Evolutionary conservation across 2,797 vertebrate species (phyloP).

Genomic region (Alcedo atthis): DNA sequence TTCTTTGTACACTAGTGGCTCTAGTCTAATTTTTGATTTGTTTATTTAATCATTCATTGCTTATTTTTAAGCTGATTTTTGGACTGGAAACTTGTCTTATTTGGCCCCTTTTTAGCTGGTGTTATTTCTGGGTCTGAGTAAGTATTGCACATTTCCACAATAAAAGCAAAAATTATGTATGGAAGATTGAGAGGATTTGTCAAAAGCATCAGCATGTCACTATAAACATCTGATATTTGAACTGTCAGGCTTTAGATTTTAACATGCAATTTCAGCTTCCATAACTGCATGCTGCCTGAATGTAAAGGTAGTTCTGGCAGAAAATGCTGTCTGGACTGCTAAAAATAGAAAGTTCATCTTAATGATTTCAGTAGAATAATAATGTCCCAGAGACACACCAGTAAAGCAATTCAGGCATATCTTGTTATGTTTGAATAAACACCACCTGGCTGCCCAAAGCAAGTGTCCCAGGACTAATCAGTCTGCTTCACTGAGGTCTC

Average conservation of each 20-base stretch:
- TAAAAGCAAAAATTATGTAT: not conserved
- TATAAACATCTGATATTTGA: not conserved
- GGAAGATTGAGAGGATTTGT: not conserved
- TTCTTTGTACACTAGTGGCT: constrained; percentile 62
- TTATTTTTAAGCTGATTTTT: constrained; percentile 54
- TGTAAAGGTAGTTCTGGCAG: not conserved
- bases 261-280: not conserved
- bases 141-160: not conserved
- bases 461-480: not conserved
- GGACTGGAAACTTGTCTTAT: constrained; percentile 37
- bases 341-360: not conserved
- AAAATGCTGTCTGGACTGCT: not conserved
- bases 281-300: not conserved
- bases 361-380: not conserved
- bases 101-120: not conserved
- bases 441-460: not conserved
- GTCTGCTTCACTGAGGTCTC: not conserved
- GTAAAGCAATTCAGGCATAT: not conserved
- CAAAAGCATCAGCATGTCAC: constrained; percentile 17
- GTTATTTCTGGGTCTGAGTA: constrained; percentile 42
- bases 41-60: constrained; percentile 52
- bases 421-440: not conserved
- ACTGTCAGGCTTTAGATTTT: not conserved
- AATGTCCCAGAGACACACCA: not conserved
- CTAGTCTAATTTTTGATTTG: constrained; percentile 38